Evolutionary conservation across 30 jellyfish, hydroid and myxozoan genomes (phyloP).

Genomic region (Aurelia aurita): DNA sequence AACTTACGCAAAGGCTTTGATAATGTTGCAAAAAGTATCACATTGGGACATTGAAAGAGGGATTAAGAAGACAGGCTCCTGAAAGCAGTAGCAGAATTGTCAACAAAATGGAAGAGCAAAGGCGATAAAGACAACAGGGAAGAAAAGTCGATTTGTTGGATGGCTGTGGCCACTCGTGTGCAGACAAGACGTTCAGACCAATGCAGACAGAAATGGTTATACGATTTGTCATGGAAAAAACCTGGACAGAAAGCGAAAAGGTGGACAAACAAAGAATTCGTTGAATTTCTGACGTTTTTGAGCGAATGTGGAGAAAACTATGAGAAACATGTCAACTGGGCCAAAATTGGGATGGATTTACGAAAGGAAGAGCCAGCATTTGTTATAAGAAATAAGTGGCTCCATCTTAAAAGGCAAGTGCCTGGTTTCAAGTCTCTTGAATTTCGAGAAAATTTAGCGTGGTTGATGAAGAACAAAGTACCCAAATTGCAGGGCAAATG

Average conservation of each 20-base stretch:
- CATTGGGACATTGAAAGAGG: neutral
- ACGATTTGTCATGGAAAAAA: conserved; percentile 17
- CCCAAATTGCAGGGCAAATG: no score
- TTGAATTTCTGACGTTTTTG: neutral
- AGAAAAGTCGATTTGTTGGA: conserved; percentile 19
- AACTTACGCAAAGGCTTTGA: no score
- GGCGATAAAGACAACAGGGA: neutral
- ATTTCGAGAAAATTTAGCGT: no score
- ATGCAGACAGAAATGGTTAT: conserved; percentile 41
- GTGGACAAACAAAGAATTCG: conserved; percentile 18
- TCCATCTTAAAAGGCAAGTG: no score
- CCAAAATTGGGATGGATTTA: neutral
- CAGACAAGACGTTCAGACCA: conserved; percentile 34
- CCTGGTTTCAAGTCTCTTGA: no score
- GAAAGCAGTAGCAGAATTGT: neutral
- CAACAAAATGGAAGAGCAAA: neutral
- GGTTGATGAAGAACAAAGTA: no score
- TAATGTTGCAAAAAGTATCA: no score
- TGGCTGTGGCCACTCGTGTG: conserved; percentile 1
- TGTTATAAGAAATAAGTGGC: no score
- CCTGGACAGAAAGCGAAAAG: neutral
- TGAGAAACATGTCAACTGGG: conserved; percentile 57
- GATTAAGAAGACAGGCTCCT: neutral
- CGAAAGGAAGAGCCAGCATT: neutral
- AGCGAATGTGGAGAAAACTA: conserved; percentile 18